Percentiles rank a stretch among this genome's conserved stretches.
These are phyloP conservation scores for Zonotrichia albicollis DNA, from an alignment of 2,797 vertebrate species.

Conservation along the genomic window DNA sequence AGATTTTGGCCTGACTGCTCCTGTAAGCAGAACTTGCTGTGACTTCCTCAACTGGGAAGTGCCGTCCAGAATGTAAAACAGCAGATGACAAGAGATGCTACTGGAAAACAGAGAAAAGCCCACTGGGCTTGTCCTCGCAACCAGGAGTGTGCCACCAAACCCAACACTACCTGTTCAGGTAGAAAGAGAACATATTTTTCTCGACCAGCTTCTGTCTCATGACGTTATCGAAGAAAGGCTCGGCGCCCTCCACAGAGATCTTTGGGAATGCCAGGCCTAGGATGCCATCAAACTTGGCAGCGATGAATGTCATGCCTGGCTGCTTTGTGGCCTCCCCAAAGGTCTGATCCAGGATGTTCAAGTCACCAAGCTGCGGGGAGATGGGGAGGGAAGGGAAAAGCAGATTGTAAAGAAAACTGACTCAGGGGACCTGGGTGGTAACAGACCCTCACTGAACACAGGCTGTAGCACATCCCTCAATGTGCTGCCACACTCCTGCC, in stretches of 20 bases:
- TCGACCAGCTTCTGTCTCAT: constrained; percentile 89
- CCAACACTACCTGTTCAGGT: constrained; percentile 80
- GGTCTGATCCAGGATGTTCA: constrained; percentile 81
- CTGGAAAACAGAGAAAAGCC: not conserved
- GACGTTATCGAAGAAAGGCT: constrained; percentile 91
- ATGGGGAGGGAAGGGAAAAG: not conserved
- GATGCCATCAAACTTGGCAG: constrained; percentile 95
- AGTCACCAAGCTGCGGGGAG: constrained; percentile 62
- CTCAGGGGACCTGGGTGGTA: not conserved
- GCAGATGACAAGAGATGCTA: not conserved
- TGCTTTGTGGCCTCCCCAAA: constrained; percentile 94
- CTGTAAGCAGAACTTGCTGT: not conserved
- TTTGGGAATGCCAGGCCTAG: constrained; percentile 89
- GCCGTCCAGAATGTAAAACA: not conserved
- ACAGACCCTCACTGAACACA: not conserved
- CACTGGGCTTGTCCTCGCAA: not conserved
- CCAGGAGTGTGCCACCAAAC: not conserved
- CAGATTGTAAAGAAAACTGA: not conserved
- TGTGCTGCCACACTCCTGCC: not conserved
- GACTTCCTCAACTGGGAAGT: not conserved
- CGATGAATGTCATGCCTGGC: constrained; percentile 89
- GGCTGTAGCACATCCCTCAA: rapidly evolving
- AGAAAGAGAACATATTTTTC: constrained; percentile 93
- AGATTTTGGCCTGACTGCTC: not conserved
- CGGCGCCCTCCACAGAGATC: constrained; percentile 84